These are phyloP conservation scores for Eremophila alpestris DNA, from an alignment of 2,797 vertebrate genomes.

Conservation along the genomic window DNA sequence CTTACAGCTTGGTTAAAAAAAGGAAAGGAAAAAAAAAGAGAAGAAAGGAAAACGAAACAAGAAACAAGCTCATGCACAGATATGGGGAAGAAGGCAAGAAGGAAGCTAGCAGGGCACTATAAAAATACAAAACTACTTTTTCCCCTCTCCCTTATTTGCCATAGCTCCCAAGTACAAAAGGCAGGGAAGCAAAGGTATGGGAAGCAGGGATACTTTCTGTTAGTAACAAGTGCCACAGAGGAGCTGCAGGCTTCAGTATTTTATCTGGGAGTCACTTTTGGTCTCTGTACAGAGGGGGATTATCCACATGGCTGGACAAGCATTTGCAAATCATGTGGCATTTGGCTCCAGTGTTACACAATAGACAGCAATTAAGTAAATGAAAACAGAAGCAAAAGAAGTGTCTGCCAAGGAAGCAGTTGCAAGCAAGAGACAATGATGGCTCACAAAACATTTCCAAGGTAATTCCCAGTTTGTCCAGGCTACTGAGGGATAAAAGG, in stretches of 20 bases:
- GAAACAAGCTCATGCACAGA: neutral
- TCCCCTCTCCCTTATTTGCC: neutral
- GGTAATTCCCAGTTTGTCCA: neutral
- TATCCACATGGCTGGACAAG: slow-evolving; percentile 21
- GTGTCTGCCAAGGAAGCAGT: neutral
- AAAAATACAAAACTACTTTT: neutral
- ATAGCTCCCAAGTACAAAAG: neutral
- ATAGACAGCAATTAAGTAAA: slow-evolving; percentile 20
- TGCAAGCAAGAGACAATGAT: slow-evolving; percentile 1
- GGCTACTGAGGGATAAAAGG: neutral
- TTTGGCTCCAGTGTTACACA: slow-evolving; percentile 6
- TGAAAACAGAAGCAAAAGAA: slow-evolving; percentile 33
- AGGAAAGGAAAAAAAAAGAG: accelerated
- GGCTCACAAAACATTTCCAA: neutral
- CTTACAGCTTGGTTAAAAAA: neutral
- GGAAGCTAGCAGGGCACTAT: neutral
- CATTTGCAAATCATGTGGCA: slow-evolving; percentile 23
- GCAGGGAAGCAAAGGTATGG: neutral
- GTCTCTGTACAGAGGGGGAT: neutral
- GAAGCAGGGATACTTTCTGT: neutral
- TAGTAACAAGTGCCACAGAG: neutral
- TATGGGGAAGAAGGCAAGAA: neutral
- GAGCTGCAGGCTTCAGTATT: neutral
- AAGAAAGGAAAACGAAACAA: neutral
- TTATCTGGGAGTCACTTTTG: slow-evolving; percentile 20